Evolutionary conservation across 2,888 invertebrate species (phyloP).

Genomic region (Sesia apiformis): DNA sequence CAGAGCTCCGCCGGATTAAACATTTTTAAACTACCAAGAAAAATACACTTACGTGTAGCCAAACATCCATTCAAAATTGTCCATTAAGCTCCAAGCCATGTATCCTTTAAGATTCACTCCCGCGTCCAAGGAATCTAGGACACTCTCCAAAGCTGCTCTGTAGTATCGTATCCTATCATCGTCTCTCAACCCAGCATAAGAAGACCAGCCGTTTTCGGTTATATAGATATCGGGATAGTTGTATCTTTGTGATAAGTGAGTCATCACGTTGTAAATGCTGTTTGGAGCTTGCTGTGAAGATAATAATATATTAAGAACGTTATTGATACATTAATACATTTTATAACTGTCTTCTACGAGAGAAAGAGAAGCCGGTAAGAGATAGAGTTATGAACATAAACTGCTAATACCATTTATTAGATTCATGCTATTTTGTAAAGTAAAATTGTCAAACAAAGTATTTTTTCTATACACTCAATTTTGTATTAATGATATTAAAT

Average conservation of each 20-base stretch:
- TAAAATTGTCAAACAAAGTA: no score
- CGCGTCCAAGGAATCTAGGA: not conserved
- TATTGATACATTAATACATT: not conserved
- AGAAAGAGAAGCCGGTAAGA: no score
- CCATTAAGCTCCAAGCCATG: slow-evolving; percentile 69
- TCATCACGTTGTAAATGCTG: slow-evolving; percentile 66
- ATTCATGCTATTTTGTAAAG: no score
- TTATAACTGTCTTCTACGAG: not conserved
- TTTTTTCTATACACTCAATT: no score
- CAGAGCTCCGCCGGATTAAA: no score
- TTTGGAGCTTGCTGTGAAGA: slow-evolving; percentile 62
- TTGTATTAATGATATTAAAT: no score
- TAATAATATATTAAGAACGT: not conserved
- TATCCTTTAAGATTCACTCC: slow-evolving; percentile 32
- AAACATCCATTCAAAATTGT: slow-evolving; percentile 70
- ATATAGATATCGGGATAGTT: slow-evolving; percentile 70
- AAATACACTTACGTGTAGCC: slow-evolving; percentile 53
- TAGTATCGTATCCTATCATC: slow-evolving; percentile 2
- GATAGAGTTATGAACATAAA: no score
- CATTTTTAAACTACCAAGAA: no score
- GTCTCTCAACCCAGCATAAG: slow-evolving; percentile 1
- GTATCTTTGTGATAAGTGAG: slow-evolving; percentile 35
- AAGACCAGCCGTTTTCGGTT: slow-evolving; percentile 76
- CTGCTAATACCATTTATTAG: no score
- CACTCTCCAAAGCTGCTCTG: slow-evolving; percentile 1